Evolutionary conservation across 2,797 vertebrate species (phyloP), one percentile per base, ranked within the genome.

Genomic region (Sylvia borin): DNA sequence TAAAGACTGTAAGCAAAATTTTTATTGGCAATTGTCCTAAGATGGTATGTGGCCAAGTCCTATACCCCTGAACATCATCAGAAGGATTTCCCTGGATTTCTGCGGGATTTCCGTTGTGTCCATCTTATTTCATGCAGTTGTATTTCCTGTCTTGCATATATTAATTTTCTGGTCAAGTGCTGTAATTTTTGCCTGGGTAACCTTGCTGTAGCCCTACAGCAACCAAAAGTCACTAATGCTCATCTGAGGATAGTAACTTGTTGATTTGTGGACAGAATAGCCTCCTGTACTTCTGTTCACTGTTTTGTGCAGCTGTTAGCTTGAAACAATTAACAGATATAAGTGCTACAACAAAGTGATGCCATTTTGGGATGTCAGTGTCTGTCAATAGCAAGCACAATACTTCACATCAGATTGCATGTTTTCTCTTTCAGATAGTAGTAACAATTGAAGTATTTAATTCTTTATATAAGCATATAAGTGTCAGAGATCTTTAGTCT

Each of bases 371-470:
- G 76, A 50, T 45, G 48, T 61, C 11, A 6, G 1, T 48, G 42
- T 80, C 73, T 93, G 70, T 87, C 90, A 88, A 38, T 60, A 94
- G 80, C 68, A 97, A 97, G 96, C 96, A 97, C 96, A 97, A 92
- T 93, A 82, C 81, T 95, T 91, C 91, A 94, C 48, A 92, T 79
- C 42, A 40, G 48, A 96, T 93, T 96, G 96, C 95, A 97, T 58
- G 38, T 90, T 91, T 94, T 91, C 40, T 95, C 82, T 93, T 95
- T 95, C 76, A 93, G 53, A 86, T 68, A 78, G 84, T 43, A 93
- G 47, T 91, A 94, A 93, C 92, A 94, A 92, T 54, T 8, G 5
- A 91, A 93, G 22, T 82, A 18, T 92, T 93, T 93, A 0, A 2
- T 80, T 93, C 72, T 87, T 94, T 85, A 65, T 87, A 77, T 88